Conservation (phyloP, 2,888 invertebrate species). For the Drosophila vallismaia region DNA sequence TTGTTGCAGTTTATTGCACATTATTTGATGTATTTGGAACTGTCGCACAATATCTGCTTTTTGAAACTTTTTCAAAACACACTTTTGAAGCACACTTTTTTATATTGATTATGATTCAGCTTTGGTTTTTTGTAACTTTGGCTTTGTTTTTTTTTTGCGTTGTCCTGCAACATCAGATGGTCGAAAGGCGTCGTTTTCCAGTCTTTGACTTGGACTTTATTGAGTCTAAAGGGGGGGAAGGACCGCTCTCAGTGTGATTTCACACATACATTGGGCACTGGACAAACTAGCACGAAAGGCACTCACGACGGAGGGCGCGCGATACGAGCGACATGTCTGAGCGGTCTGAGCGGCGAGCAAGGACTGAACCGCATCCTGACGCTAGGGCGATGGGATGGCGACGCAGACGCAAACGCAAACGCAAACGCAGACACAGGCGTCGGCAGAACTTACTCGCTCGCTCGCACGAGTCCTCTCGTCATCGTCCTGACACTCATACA, state of each 20-base stretch:
- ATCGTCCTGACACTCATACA: slow-evolving; percentile 13
- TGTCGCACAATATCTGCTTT: slow-evolving; percentile 36
- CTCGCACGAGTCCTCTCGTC: slow-evolving; percentile 14
- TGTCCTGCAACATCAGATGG: slow-evolving; percentile 63
- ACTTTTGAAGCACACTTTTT: slow-evolving; percentile 56
- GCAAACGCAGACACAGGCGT: slow-evolving; percentile 31
- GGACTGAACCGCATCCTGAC: slow-evolving; percentile 74
- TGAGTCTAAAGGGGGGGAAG: background rate
- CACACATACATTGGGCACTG: slow-evolving; percentile 12
- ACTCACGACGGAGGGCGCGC: slow-evolving; percentile 68
- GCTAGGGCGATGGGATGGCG: slow-evolving; percentile 61
- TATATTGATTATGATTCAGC: slow-evolving; percentile 4
- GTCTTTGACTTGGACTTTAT: slow-evolving; percentile 34
- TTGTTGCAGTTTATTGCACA: slow-evolving; percentile 67
- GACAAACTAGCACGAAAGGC: slow-evolving; percentile 49
- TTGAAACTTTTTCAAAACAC: slow-evolving; percentile 45
- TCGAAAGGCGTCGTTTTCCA: slow-evolving; percentile 49
- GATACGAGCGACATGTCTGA: slow-evolving; percentile 72
- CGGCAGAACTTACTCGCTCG: slow-evolving; percentile 43
- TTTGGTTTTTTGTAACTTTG: slow-evolving; percentile 26
- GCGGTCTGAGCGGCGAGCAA: slow-evolving; percentile 80
- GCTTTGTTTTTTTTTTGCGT: slow-evolving; percentile 16
- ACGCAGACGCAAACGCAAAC: slow-evolving; percentile 41
- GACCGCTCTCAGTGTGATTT: background rate
- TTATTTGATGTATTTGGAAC: slow-evolving; percentile 32